These are phyloP conservation scores for Balearica regulorum DNA, from an alignment of 2,797 vertebrate species.

Conservation along the genomic window DNA sequence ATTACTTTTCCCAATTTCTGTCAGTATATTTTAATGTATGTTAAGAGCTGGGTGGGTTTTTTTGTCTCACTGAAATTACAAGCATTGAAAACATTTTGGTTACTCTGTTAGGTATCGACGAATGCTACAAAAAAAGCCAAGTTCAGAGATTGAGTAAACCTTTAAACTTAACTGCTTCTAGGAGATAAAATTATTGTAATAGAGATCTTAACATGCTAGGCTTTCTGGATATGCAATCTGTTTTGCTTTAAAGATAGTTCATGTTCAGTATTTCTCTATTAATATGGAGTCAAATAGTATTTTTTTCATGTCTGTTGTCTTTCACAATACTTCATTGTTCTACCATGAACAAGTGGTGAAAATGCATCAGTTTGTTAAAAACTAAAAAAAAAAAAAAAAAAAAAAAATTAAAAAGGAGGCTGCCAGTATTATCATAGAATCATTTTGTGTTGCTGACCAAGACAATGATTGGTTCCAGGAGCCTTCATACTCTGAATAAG, in stretches of 20 bases:
- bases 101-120: neutral
- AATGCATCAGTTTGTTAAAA: neutral
- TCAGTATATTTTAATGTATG: neutral
- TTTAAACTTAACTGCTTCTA: neutral
- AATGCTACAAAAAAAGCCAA: neutral
- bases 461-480: neutral
- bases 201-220: neutral
- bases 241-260: neutral
- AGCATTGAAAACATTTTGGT: neutral
- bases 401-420: neutral
- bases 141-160: neutral
- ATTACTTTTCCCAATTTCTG: neutral
- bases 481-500: neutral
- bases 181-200: neutral
- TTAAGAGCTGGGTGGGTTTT: neutral
- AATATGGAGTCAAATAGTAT: neutral
- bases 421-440: neutral
- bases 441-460: neutral
- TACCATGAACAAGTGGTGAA: neutral
- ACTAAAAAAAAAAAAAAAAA: neutral
- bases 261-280: neutral
- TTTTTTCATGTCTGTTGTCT: neutral
- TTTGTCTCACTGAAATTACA: neutral
- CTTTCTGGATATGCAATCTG: neutral
- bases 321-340: neutral